Conservation (phyloP, 2,888 invertebrate species). For the Eurytoma adleriae region DNA sequence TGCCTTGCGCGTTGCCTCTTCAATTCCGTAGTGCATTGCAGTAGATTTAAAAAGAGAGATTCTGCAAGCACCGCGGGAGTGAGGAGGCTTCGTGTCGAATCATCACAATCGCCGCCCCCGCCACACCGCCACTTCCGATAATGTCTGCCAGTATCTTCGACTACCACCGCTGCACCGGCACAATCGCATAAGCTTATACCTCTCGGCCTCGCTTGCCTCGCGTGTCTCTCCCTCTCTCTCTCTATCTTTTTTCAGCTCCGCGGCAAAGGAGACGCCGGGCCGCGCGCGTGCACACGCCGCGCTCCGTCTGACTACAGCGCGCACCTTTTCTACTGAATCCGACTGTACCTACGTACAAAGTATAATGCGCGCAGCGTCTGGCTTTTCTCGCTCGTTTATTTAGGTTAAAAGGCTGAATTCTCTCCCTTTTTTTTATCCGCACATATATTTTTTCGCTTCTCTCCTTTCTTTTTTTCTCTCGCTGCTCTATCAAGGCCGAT, state of each 20-base stretch:
- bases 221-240: too few species aligned
- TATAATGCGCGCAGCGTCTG: background rate
- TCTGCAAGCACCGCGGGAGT: constrained; percentile 97
- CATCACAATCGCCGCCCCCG: constrained; percentile 45
- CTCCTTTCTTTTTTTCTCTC: background rate
- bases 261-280: too few species aligned
- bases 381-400: constrained; percentile 14
- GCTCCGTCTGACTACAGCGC: constrained; percentile 13
- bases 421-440: background rate
- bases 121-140: constrained; percentile 24
- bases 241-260: too few species aligned
- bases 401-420: constrained; percentile 47
- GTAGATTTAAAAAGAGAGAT: constrained; percentile 79
- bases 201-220: background rate
- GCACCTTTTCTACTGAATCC: constrained; percentile 5
- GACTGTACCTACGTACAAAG: background rate
- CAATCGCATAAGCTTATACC: background rate
- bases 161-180: background rate
- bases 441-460: background rate
- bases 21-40: constrained; percentile 99
- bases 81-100: constrained; percentile 80
- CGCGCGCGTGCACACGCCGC: too few species aligned
- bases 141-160: constrained; percentile 16
- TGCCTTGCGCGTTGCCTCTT: constrained; percentile 84
- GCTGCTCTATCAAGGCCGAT: background rate